Evolutionary conservation across 2,797 vertebrate genomes (phyloP).

Genomic region (Premnoplex brunnescens): DNA sequence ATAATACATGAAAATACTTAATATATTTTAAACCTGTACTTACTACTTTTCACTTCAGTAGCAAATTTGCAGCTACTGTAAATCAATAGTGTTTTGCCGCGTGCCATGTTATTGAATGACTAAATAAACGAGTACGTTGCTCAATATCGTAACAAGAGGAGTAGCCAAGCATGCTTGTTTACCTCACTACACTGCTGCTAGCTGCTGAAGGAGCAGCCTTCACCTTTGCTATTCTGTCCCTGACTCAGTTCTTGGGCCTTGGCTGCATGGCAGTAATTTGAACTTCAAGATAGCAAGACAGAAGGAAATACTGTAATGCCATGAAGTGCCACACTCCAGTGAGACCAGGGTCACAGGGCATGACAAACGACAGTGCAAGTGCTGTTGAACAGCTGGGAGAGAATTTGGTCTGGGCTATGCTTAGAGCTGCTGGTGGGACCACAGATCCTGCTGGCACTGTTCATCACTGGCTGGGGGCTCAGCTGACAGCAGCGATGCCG

Average conservation of each 20-base stretch:
- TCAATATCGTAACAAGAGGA: neutral
- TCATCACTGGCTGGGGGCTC: neutral
- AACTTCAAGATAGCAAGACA: neutral
- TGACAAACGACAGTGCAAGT: neutral
- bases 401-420: rapidly evolving
- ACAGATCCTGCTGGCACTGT: rapidly evolving
- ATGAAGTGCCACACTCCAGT: neutral
- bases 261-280: neutral
- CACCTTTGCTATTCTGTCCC: neutral
- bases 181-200: neutral
- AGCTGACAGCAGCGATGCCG: rapidly evolving
- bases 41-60: neutral
- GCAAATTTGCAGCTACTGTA: neutral
- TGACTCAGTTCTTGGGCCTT: neutral
- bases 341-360: neutral
- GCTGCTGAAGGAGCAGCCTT: neutral
- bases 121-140: neutral
- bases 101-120: neutral
- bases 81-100: neutral
- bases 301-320: neutral
- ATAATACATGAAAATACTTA: neutral
- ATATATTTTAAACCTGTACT: neutral
- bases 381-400: neutral
- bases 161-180: neutral
- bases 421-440: neutral